A percentile compares a stretch with the other conserved stretches of the same genome.
Conservation (phyloP, 2,797 vertebrate species). For the Hylomyscus alleni region DNA sequence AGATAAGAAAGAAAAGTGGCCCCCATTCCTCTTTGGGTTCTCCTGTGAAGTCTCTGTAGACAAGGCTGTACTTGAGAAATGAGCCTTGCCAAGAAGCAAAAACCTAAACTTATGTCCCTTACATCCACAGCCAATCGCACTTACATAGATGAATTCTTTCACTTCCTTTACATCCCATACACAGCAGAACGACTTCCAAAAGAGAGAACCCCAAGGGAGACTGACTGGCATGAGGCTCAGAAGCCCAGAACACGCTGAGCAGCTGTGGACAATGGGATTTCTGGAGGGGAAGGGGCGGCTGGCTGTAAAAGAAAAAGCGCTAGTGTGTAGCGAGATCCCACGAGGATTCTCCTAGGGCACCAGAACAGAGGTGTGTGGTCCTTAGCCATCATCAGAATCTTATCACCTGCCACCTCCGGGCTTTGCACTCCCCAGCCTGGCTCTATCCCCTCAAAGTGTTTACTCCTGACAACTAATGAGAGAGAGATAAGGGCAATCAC, state of each 20-base stretch:
- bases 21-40: neutral
- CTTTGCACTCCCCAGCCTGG: neutral
- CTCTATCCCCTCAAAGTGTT: neutral
- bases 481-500: neutral
- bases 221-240: neutral
- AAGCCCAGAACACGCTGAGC: neutral
- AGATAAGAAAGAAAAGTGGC: neutral
- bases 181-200: neutral
- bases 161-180: neutral
- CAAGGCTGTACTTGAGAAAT: neutral
- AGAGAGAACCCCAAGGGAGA: neutral
- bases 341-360: neutral
- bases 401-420: neutral
- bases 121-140: neutral
- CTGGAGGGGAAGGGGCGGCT: neutral
- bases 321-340: neutral
- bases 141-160: rapidly evolving
- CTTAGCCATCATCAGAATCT: neutral
- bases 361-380: neutral
- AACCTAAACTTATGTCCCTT: neutral
- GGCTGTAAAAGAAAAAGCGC: neutral
- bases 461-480: neutral
- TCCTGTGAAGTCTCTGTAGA: neutral
- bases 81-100: neutral
- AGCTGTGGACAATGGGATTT: neutral